Evolutionary conservation across 1,140 invertebrate genomes (phyloP).

Genomic region (Lucilia sericata): DNA sequence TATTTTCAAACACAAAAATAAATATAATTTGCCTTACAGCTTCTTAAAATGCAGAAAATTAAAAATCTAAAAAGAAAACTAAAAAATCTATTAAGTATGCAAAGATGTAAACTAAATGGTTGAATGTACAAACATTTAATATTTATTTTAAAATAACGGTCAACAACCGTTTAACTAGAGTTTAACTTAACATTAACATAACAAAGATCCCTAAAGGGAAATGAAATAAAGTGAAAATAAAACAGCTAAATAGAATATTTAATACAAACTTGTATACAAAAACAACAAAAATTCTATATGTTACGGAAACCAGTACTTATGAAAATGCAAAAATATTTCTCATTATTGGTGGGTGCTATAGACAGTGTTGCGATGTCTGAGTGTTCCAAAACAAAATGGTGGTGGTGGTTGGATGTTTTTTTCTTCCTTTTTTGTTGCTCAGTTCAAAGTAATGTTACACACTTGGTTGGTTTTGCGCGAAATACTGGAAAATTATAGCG

Average conservation of each 20-base stretch:
- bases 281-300: background rate
- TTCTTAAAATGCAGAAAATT: background rate
- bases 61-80: background rate
- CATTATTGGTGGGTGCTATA: background rate
- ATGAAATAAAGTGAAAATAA: background rate
- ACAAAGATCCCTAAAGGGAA: background rate
- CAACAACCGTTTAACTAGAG: slow-evolving; percentile 35
- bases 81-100: slow-evolving; percentile 9
- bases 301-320: background rate
- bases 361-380: no score
- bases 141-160: slow-evolving; percentile 19
- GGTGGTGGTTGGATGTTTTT: background rate
- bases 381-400: background rate
- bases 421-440: background rate
- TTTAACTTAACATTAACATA: background rate
- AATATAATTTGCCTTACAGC: slow-evolving; percentile 3
- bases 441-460: slow-evolving; percentile 1
- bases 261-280: background rate
- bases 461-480: background rate
- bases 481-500: slow-evolving; percentile 8
- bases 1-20: background rate
- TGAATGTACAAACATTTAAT: slow-evolving; percentile 6
- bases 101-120: slow-evolving; percentile 11
- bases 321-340: background rate
- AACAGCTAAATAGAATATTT: background rate